Percentiles rank a stretch among this genome's conserved stretches.
Evolutionary conservation across 2,888 invertebrate genomes (phyloP).

Genomic region (Adelphocoris suturalis): DNA sequence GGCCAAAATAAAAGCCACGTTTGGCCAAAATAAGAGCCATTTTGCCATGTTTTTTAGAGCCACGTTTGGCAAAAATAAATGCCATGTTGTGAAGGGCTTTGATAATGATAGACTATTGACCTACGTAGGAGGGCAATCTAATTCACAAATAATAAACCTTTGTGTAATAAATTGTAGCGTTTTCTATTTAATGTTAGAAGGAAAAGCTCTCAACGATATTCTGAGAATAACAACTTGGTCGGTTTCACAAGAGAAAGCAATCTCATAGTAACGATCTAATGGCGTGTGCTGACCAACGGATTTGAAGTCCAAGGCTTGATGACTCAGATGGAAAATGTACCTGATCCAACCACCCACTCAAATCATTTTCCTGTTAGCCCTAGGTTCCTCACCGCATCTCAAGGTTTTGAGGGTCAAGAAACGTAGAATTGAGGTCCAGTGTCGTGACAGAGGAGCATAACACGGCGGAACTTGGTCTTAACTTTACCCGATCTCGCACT

Average conservation of each 20-base stretch:
- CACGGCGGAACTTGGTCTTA: not conserved
- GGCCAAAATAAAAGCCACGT: no score
- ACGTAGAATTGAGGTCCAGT: not conserved
- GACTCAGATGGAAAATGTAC: not conserved
- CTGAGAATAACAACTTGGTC: not conserved
- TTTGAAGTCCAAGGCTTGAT: not conserved
- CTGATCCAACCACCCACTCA: not conserved
- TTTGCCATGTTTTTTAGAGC: no score
- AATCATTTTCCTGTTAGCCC: not conserved
- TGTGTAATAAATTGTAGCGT: no score
- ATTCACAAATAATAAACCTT: no score
- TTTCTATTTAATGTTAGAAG: no score
- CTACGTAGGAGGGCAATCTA: no score
- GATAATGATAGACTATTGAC: no score
- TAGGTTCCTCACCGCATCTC: no score
- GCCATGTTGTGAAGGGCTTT: no score
- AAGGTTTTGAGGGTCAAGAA: not conserved
- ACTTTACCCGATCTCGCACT: not conserved
- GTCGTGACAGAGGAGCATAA: not conserved
- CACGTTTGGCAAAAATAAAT: no score
- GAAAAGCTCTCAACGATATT: no score
- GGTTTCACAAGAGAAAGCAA: not conserved
- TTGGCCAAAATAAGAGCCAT: no score
- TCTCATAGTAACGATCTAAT: not conserved
- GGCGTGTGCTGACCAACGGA: constrained; percentile 18